These are phyloP conservation scores for Archips xylosteana DNA, from an alignment of 2,888 invertebrate species.

Conservation along the genomic window DNA sequence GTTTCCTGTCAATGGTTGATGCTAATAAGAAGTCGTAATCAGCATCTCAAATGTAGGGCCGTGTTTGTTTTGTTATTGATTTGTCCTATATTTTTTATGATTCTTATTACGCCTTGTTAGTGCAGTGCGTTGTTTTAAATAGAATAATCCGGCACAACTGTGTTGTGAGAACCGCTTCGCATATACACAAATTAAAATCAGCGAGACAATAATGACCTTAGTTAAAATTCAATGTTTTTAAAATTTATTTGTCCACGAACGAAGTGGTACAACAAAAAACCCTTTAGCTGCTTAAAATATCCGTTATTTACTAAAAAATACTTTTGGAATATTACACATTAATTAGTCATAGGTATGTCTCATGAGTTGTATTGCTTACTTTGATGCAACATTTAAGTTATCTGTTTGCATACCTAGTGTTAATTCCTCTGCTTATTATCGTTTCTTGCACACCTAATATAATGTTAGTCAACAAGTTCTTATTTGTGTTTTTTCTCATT, in stretches of 20 bases:
- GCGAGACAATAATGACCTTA: no score
- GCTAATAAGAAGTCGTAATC: slow-evolving; percentile 36
- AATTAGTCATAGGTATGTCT: neutral
- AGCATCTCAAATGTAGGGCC: slow-evolving; percentile 21
- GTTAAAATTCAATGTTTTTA: no score
- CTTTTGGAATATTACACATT: neutral
- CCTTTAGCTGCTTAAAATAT: no score
- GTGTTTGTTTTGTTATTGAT: slow-evolving; percentile 32
- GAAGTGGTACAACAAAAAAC: no score
- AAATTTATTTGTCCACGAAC: no score
- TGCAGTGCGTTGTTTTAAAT: neutral
- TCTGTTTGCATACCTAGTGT: slow-evolving; percentile 6
- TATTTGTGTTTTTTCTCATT: neutral
- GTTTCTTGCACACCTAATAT: neutral
- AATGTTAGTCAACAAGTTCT: neutral
- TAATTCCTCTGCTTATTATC: slow-evolving; percentile 3
- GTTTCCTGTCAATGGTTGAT: slow-evolving; percentile 18
- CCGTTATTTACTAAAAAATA: neutral
- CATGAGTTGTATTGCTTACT: neutral
- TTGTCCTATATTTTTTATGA: slow-evolving; percentile 23
- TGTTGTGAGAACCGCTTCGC: neutral
- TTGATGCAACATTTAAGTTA: slow-evolving; percentile 7
- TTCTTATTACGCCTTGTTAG: neutral
- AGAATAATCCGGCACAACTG: neutral
- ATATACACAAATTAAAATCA: neutral